These are phyloP conservation scores for Anthophora plumipes DNA, from an alignment of 2,888 invertebrate genomes.

Conservation along the genomic window DNA sequence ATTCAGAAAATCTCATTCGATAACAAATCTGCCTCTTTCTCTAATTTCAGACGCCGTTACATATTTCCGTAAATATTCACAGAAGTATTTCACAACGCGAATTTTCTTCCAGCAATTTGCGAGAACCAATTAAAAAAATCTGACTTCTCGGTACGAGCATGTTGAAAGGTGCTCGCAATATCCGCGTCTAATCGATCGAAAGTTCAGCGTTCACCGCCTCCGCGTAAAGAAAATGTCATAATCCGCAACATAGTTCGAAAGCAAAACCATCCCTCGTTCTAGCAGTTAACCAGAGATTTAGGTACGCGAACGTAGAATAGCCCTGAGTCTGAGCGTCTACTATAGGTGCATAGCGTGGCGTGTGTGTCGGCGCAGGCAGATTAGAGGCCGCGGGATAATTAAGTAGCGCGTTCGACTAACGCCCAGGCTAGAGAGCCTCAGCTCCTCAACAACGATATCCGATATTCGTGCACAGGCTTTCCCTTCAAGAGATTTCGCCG, in stretches of 20 bases:
- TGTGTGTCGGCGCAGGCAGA: conserved; percentile 82
- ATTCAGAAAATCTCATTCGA: too few species aligned
- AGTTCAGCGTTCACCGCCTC: background rate
- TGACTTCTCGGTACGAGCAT: too few species aligned
- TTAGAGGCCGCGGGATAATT: conserved; percentile 84
- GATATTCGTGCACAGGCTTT: conserved; percentile 74
- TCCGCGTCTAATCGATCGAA: background rate
- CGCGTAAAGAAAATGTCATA: conserved; percentile 49
- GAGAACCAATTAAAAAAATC: too few species aligned
- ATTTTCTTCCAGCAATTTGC: too few species aligned
- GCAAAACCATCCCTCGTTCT: conserved; percentile 28
- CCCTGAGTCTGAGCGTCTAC: conserved; percentile 47
- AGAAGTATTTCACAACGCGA: too few species aligned
- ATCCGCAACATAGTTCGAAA: conserved; percentile 45
- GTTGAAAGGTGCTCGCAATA: too few species aligned
- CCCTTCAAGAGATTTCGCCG: conserved; percentile 67
- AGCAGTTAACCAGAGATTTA: conserved; percentile 68
- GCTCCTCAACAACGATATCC: conserved; percentile 64
- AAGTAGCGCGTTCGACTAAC: conserved; percentile 84
- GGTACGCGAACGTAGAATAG: conserved; percentile 40
- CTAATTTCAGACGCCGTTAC: too few species aligned
- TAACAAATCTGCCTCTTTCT: too few species aligned
- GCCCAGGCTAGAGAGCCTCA: conserved; percentile 76
- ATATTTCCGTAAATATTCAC: too few species aligned
- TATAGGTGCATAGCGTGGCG: conserved; percentile 74